phyloP scores from a whole-genome alignment of 2,888 invertebrate genomes.

The Apamea epomidion region DNA sequence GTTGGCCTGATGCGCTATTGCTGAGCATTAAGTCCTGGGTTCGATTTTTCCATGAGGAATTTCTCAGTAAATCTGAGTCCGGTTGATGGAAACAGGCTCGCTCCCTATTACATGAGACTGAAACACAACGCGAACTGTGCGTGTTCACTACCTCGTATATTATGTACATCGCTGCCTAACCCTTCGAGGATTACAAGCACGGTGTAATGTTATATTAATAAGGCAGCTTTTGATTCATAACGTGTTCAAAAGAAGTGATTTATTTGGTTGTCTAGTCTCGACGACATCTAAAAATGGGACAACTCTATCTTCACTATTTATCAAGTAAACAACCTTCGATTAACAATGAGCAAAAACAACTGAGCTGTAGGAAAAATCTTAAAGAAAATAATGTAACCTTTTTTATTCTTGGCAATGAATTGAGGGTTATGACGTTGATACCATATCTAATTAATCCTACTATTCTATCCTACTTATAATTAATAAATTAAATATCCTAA shows the following conservation, averaged over 20 bases:
- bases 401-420: conserved; percentile 30
- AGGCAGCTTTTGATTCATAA: neutral
- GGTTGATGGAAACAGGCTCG: neutral
- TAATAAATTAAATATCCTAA: too few relatives aligned
- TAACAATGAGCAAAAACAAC: neutral
- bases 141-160: neutral
- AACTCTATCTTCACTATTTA: neutral
- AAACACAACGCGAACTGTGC: neutral
- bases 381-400: neutral
- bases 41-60: too few relatives aligned
- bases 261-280: neutral
- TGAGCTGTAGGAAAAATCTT: neutral
- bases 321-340: neutral
- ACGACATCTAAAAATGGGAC: neutral
- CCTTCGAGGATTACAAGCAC: neutral
- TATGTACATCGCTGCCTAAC: neutral
- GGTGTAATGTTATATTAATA: neutral
- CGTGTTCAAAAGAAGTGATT: neutral
- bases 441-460: neutral
- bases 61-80: too few relatives aligned
- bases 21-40: too few relatives aligned
- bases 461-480: too few relatives aligned
- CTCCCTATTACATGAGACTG: neutral
- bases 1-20: too few relatives aligned
- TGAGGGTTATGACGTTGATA: neutral